Percentiles rank a stretch among this genome's conserved stretches.
phyloP scores from a whole-genome alignment of 1,140 invertebrate genomes.

The Oedothorax gibbosus region DNA sequence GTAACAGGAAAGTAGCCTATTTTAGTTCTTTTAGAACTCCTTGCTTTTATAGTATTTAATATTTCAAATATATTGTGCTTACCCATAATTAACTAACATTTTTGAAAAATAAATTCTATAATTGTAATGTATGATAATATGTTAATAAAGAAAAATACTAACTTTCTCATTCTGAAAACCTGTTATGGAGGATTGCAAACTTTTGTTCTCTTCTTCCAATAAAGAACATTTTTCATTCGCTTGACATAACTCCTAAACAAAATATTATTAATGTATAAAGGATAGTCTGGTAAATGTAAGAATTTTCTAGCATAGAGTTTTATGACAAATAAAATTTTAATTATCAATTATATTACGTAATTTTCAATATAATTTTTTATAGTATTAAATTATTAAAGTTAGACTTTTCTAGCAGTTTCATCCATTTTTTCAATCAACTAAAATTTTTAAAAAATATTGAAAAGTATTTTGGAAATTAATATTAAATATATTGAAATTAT shows the following conservation, averaged over 20 bases:
- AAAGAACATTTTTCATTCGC: constrained; percentile 13
- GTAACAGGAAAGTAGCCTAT: no score
- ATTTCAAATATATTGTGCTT: no score
- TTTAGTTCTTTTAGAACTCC: no score
- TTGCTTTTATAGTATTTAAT: no score
- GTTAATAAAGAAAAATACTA: neutral
- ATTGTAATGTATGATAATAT: neutral
- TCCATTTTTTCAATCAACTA: no score
- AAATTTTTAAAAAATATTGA: no score
- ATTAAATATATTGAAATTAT: no score
- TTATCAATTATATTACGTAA: neutral
- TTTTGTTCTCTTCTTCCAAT: constrained; percentile 47
- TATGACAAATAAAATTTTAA: neutral
- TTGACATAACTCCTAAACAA: neutral
- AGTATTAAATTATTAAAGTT: no score
- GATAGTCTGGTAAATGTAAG: neutral
- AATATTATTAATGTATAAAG: neutral
- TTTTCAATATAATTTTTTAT: neutral
- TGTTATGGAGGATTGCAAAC: constrained; percentile 18
- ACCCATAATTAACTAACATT: no score
- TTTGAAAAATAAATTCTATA: no score
- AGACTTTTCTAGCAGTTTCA: no score
- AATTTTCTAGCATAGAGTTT: neutral
- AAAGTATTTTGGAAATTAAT: no score
- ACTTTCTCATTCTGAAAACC: constrained; percentile 54